Evolutionary conservation across 2,888 invertebrate species (phyloP), one percentile per base, ranked within the genome.

Genomic region (Caenorhabditis afra): DNA sequence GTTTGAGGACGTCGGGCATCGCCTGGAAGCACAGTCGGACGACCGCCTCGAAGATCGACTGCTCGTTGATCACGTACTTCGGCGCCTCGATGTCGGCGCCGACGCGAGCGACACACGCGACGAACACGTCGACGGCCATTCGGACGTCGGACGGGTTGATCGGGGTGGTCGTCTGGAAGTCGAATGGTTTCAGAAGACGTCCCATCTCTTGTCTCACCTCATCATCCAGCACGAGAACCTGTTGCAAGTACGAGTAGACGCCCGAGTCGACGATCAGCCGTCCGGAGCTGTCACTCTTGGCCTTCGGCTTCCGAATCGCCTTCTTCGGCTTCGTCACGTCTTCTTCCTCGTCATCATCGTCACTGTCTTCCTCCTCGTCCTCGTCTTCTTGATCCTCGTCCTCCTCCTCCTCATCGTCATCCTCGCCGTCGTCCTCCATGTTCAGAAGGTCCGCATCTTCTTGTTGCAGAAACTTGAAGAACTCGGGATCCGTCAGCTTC

Each of bases 361-460:
- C 74, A 3, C 81, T 81, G 14, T 82, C 77, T 16, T 81, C 85
- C 22, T 85, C 85, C 22, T 76, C 74, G 12, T 80, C 81, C 22
- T 73, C 67, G n/a, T 64, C 76, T 5, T 70, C 80, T 29, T 29
- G 41, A 41, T 29, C 29, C 29, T 29, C 4, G 7, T 50, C 81
- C 45, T 79, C 85, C 10, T 81, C 81, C 3, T 77, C 85, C 5
- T 83, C 84, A 5, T 82, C 85, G 3, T 76, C 81, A 4, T 82
- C 82, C 11, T 83, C 85, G 10, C 57, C 81, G 22, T 64, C 70
- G 7, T 81, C 83, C 4, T 84, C 81, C 70, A 86, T 83, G 20
- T 89, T 84, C 62, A 89, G 81, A 44, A 89, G 79, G 83, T 88
- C 89, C 8, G 87, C 83, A 23, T 89, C 89, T 67, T 89, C 84